Conservation (phyloP, 2,113 vertebrate species). For the Neogale vison region DNA sequence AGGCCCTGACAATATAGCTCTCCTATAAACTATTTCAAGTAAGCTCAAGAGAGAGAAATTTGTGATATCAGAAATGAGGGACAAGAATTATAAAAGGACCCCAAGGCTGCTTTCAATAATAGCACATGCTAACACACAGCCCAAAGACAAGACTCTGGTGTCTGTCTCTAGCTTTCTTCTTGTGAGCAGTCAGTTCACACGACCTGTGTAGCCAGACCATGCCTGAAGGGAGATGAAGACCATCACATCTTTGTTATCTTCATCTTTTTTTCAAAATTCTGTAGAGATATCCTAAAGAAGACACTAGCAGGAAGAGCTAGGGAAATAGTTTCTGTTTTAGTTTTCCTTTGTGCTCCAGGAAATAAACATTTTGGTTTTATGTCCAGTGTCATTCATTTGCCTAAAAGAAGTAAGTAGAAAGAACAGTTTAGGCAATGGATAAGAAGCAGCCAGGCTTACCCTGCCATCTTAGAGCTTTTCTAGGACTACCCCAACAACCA, state of each 20-base stretch:
- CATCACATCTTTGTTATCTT: not conserved
- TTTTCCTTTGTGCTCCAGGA: not conserved
- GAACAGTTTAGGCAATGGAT: not conserved
- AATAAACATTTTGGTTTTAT: not conserved
- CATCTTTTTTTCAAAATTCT: not conserved
- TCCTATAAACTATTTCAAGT: not conserved
- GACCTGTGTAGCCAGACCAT: not conserved
- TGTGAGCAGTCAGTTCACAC: not conserved
- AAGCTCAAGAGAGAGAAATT: not conserved
- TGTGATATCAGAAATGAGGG: not conserved
- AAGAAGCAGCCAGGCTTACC: not conserved
- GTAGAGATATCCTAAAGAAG: not conserved
- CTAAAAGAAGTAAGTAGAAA: not conserved
- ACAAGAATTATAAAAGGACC: not conserved
- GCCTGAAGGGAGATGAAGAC: not conserved
- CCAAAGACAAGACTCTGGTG: not conserved
- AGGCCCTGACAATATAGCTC: not conserved
- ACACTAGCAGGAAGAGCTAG: not conserved
- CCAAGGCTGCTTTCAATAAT: not conserved
- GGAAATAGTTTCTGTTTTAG: not conserved
- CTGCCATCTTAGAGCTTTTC: not conserved
- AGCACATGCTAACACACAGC: not conserved
- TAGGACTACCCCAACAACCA: not conserved
- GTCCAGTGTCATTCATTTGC: not conserved
- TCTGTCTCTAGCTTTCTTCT: not conserved